A percentile compares a stretch with the other conserved stretches of the same genome.
Evolutionary conservation across 1,140 invertebrate species (phyloP).

Genomic region (Cotesia typhae): DNA sequence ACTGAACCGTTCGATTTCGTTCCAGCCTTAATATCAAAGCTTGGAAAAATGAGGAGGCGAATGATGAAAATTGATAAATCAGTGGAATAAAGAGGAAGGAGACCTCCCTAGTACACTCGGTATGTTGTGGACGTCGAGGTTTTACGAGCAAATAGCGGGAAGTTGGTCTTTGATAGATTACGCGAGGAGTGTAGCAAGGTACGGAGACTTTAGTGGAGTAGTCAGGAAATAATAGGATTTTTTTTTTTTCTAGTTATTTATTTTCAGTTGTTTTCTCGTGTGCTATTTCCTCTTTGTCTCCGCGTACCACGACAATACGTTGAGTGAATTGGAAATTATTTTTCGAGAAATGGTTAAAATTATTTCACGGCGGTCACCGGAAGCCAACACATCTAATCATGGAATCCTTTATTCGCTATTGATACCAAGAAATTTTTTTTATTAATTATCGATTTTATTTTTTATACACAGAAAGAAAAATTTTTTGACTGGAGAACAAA

Average conservation of each 20-base stretch:
- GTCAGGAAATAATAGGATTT: too few relatives aligned
- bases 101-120: neutral
- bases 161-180: too few relatives aligned
- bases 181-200: neutral
- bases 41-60: neutral
- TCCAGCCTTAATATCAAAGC: neutral
- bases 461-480: too few relatives aligned
- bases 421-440: slow-evolving; percentile 22
- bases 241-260: too few relatives aligned
- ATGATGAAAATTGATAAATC: too few relatives aligned
- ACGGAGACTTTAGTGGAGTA: too few relatives aligned
- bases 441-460: too few relatives aligned
- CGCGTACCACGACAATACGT: slow-evolving; percentile 10
- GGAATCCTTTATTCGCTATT: slow-evolving; percentile 6
- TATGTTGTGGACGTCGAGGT: slow-evolving; percentile 24
- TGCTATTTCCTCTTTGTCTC: slow-evolving; percentile 33
- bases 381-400: neutral
- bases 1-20: slow-evolving; percentile 13
- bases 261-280: slow-evolving; percentile 18
- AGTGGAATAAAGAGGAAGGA: too few relatives aligned
- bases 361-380: slow-evolving; percentile 11
- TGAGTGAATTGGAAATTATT: slow-evolving; percentile 12
- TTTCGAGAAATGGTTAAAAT: too few relatives aligned
- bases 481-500: too few relatives aligned
- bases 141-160: slow-evolving; percentile 35